Evolutionary conservation across 2,113 vertebrate genomes (phyloP).

Genomic region (Brachyhypopomus gauderio): DNA sequence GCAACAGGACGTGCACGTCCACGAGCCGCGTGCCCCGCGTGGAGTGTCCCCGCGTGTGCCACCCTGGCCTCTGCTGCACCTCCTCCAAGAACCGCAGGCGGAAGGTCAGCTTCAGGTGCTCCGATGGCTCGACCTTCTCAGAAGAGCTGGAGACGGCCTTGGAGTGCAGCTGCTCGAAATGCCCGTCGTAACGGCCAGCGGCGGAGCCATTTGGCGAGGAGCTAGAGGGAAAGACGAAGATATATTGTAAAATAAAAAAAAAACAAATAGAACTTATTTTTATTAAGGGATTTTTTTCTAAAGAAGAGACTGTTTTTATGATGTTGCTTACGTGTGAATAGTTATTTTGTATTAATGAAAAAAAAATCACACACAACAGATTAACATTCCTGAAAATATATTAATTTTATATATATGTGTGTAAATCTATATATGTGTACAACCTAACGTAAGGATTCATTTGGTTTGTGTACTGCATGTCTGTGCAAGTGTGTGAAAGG

Average conservation of each 20-base stretch:
- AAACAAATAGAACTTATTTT: constrained; percentile 99
- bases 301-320: constrained; percentile 78
- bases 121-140: constrained; percentile 86
- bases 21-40: constrained; percentile 82
- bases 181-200: constrained; percentile 75
- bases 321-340: constrained; percentile 85
- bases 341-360: constrained; percentile 88
- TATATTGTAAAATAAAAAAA: constrained; percentile 99
- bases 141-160: constrained; percentile 91
- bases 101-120: constrained; percentile 91
- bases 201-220: constrained; percentile 55
- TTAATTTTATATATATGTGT: constrained; percentile 78
- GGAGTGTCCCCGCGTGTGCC: constrained; percentile 83
- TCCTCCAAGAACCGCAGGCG: constrained; percentile 86
- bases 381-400: constrained; percentile 83
- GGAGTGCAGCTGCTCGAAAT: constrained; percentile 90
- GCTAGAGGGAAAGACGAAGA: constrained; percentile 79
- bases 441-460: constrained; percentile 75
- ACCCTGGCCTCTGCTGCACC: constrained; percentile 83
- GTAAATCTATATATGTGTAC: constrained; percentile 80
- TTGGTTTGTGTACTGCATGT: constrained; percentile 74
- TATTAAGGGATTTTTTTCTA: constrained; percentile 98
- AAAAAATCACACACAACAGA: constrained; percentile 69
- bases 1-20: constrained; percentile 80
- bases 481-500: constrained; percentile 65